These are phyloP conservation scores for Trichopria drosophilae DNA, from an alignment of 2,888 invertebrate species.

Conservation along the genomic window DNA sequence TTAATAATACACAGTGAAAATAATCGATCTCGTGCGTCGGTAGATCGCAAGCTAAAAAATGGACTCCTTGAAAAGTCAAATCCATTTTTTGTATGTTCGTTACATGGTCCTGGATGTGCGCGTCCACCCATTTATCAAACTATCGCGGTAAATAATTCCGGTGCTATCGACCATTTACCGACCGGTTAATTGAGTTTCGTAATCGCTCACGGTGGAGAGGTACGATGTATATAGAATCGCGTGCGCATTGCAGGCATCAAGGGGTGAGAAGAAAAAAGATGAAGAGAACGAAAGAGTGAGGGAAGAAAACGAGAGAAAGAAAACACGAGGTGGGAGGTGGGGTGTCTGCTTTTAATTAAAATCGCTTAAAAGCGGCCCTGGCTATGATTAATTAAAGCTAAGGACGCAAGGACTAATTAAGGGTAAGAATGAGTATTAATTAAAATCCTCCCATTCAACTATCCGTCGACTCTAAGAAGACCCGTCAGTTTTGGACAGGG, in stretches of 20 bases:
- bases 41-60: conserved; percentile 8
- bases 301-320: conserved; percentile 14
- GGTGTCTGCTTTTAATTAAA: conserved; percentile 51
- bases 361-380: conserved; percentile 46
- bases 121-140: conserved; percentile 33
- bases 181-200: conserved; percentile 46
- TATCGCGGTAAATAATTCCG: conserved; percentile 33
- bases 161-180: conserved; percentile 32
- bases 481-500: no score
- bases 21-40: conserved; percentile 6
- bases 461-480: no score
- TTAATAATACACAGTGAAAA: not conserved
- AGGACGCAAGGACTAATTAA: conserved; percentile 49
- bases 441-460: conserved; percentile 43
- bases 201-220: conserved; percentile 37
- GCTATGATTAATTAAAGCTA: conserved; percentile 34
- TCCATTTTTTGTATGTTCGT: no score
- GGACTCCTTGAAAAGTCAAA: conserved; percentile 25
- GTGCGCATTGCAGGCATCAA: not conserved
- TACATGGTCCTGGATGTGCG: not conserved
- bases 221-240: not conserved
- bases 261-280: no score
- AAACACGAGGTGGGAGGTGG: conserved; percentile 7
- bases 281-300: conserved; percentile 5
- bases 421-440: conserved; percentile 52